These are phyloP conservation scores for Strix aluco DNA, from an alignment of 2,113 vertebrate species.

Conservation along the genomic window DNA sequence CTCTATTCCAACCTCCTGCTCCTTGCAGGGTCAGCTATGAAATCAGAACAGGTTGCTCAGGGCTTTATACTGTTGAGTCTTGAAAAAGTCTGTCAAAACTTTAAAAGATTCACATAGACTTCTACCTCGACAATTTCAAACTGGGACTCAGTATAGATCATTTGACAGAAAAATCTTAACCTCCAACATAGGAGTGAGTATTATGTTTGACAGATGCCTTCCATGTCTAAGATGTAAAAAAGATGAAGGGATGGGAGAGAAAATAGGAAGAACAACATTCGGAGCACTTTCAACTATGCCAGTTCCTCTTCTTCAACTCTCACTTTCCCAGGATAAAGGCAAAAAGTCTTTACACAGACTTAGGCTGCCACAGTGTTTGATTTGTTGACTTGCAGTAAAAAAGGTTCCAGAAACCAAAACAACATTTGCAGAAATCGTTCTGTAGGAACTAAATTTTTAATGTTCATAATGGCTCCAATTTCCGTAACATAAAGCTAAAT, in stretches of 20 bases:
- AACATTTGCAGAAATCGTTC: background rate
- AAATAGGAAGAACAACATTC: background rate
- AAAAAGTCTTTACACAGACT: background rate
- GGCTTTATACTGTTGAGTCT: background rate
- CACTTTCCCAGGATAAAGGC: background rate
- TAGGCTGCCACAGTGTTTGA: background rate
- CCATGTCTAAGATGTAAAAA: background rate
- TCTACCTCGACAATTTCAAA: background rate
- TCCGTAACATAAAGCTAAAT: background rate
- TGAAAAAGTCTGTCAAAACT: background rate
- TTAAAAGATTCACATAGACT: background rate
- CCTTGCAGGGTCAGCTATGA: background rate
- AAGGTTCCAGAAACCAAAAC: background rate
- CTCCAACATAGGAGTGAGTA: background rate
- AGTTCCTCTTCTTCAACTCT: background rate
- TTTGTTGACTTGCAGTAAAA: background rate
- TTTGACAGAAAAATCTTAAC: background rate
- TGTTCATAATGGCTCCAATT: background rate
- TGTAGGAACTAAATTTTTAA: background rate
- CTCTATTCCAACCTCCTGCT: background rate
- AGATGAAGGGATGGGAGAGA: background rate
- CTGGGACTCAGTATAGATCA: background rate
- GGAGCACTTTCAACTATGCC: background rate
- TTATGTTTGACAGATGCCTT: background rate
- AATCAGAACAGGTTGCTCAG: background rate